phyloP scores from a whole-genome alignment of 1,140 invertebrate species.

The Portunus trituberculatus region DNA sequence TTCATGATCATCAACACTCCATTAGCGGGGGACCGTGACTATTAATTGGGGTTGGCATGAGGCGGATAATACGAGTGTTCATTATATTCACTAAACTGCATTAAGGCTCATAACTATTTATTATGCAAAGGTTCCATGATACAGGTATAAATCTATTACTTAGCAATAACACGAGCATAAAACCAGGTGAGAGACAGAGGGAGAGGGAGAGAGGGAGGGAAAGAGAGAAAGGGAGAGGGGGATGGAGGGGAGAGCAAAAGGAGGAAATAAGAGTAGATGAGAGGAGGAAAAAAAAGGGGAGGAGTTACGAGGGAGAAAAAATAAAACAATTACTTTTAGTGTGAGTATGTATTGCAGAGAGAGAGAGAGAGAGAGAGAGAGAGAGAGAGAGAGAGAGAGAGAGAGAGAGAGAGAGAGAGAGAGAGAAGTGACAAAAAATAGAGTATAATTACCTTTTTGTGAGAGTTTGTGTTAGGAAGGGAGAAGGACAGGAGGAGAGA shows the following conservation, averaged over 20 bases:
- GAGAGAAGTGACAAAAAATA: not conserved
- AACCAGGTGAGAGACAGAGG: too few relatives aligned
- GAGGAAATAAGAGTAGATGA: not conserved
- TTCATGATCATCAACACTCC: not conserved
- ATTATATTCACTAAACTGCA: not conserved
- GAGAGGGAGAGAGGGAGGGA: not conserved
- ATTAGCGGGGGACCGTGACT: not conserved
- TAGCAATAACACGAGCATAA: not conserved
- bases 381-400: slow-evolving; percentile 26
- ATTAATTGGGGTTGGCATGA: not conserved
- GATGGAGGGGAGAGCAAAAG: not conserved
- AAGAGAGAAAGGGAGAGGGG: not conserved
- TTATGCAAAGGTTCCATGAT: not conserved
- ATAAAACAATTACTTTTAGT: not conserved
- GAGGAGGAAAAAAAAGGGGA: not conserved
- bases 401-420: slow-evolving; percentile 29
- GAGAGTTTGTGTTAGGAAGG: not conserved
- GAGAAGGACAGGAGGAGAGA: not conserved
- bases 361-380: slow-evolving; percentile 26
- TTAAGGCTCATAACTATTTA: not conserved
- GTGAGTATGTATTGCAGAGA: not conserved
- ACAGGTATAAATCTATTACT: not conserved
- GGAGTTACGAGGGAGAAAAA: not conserved
- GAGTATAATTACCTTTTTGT: not conserved
- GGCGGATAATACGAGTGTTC: not conserved